Base-by-base conservation (phyloP, 2,113 vertebrate genomes). In the Hypocryptadius cinnamomeus region DNA sequence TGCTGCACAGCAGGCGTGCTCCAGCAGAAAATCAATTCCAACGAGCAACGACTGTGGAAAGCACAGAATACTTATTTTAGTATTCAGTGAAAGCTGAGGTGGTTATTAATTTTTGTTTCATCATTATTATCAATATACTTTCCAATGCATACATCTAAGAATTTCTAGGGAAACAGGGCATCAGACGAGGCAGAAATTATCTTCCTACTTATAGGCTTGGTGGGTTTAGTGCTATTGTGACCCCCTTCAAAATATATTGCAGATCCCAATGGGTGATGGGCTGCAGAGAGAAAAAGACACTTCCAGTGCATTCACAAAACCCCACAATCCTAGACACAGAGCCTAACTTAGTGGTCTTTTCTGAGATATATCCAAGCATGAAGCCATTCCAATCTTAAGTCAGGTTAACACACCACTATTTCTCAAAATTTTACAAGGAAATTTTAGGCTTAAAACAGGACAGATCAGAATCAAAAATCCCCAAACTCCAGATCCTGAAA, bases 11-110 rank as follows among this genome's bases (percentile, higher is more conserved):
- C 53, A 69, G 94, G 87, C 48, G 76, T 8, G 0, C 66, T 90
- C 73, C 87, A 92, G 53, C 70, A 87, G 74, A 94, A 95, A 95
- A 96, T 92, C 92, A 93, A 91, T 95, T 87, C 63, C 87, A 91
- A 69, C 0, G 0, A 93, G 70, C 37, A 79, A 85, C 81, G 63
- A 61, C 65, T 61, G 66, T 33, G 35, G 63, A 85, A 82, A 82
- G 70, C 78, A 82, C 59, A 91, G 84, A 95, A 90, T 65, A 57
- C 78, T 85, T 79, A 70, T 66, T 80, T 59, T 22, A 56, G 53
- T 50, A 51, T 65, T 53, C 42, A 59, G 15, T 35, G 78, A 89
- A 77, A 56, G 83, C 53, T 65, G 48, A 76, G 48, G 39, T 47
- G 25, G 33, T 63, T 84, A 69, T 85, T 79, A 79, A 64, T 65